These are phyloP conservation scores for Pterocles orientalis DNA, from an alignment of 2,113 vertebrate species.

Conservation along the genomic window DNA sequence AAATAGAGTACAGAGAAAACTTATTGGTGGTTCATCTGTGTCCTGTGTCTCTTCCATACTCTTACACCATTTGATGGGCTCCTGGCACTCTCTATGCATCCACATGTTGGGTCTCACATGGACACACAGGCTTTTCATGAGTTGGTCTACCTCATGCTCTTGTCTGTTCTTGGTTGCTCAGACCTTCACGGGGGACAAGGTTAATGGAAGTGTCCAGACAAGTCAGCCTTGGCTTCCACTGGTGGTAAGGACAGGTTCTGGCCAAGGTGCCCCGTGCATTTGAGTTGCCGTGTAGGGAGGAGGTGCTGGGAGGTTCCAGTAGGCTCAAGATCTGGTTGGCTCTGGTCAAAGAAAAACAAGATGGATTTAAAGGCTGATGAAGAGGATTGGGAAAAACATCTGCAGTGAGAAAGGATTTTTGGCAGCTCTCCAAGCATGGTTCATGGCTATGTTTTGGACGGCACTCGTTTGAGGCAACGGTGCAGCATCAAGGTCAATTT, in stretches of 20 bases:
- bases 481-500: background rate
- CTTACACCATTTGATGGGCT: rapidly evolving
- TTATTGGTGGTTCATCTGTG: background rate
- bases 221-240: background rate
- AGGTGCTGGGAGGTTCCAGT: background rate
- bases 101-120: rapidly evolving
- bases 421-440: background rate
- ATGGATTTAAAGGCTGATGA: background rate
- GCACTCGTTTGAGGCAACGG: background rate
- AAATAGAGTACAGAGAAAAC: background rate
- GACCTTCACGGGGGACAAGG: background rate
- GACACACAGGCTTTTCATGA: background rate
- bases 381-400: background rate
- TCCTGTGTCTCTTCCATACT: background rate
- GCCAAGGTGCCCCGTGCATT: background rate
- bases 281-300: background rate
- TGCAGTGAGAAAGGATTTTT: background rate
- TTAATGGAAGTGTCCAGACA: background rate
- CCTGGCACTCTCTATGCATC: background rate
- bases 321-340: background rate
- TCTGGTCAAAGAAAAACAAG: background rate
- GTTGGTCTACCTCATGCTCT: background rate
- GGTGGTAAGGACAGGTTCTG: background rate
- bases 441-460: background rate
- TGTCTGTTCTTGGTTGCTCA: background rate